Evolutionary conservation across 2,113 vertebrate genomes (phyloP).

Genomic region (Rhipidura dahli): DNA sequence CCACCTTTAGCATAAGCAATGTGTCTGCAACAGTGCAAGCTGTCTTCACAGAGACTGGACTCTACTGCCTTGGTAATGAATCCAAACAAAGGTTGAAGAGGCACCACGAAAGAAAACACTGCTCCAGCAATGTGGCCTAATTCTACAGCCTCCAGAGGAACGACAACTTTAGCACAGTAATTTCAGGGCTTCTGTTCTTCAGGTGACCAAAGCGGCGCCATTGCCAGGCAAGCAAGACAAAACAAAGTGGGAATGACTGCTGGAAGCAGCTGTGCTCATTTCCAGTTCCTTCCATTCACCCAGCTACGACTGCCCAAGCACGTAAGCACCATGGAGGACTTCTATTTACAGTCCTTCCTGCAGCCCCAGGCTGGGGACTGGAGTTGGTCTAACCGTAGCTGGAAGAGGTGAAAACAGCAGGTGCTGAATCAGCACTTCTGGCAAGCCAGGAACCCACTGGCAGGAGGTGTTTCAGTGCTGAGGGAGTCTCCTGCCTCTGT

Average conservation of each 20-base stretch:
- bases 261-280: background rate
- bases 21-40: background rate
- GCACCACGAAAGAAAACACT: background rate
- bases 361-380: background rate
- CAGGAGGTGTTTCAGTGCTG: background rate
- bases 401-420: background rate
- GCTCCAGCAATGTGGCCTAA: background rate
- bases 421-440: background rate
- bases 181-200: background rate
- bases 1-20: background rate
- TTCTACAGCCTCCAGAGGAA: background rate
- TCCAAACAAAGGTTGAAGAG: background rate
- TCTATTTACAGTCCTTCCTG: background rate
- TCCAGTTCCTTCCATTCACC: background rate
- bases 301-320: background rate
- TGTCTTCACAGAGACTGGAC: background rate
- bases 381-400: background rate
- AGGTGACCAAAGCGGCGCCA: background rate
- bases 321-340: background rate
- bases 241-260: background rate
- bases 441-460: background rate
- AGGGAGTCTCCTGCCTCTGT: background rate
- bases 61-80: background rate
- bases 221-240: background rate
- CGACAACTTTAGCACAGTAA: accelerated